Evolutionary conservation across 37 sponge, comb jelly and placozoan genomes (phyloP), one percentile per base, ranked within the genome.

Genomic region (Spongilla lacustris): DNA sequence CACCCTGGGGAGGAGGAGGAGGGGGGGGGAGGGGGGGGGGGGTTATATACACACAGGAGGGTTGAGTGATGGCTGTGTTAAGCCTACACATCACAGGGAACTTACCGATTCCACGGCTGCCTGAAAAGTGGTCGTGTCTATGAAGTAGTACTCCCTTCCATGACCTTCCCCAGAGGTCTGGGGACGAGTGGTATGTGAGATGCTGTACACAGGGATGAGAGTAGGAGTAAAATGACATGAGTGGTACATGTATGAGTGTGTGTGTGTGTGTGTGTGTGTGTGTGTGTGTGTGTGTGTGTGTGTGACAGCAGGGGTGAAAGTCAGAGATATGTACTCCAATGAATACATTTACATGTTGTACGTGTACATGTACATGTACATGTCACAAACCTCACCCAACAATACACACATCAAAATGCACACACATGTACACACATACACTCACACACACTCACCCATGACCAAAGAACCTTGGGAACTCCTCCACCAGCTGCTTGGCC

Each of bases 401-500:
- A 41, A 41, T 41, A 41, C 41, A 41, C 41, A 41, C 41, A 41
- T 41, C 41, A 41, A 41, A 3, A 41, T 41, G 41, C 41, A 41
- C 41, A 41, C 41, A 41, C 41, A 41, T 41, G 41, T 41, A 35
- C 34, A 83, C 22, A 38, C 68, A 83, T 32, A 24, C 67, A 82
- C 83, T 23, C 67, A 68, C 32, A n/a, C 34, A 78, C 37, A 77
- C 91, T 85, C 58, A 94, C 95, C 95, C 92, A 33, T 84, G 72
- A 50, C 94, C 96, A 89, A 96, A 93, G 89, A 91, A 91, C 27
- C 81, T 83, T 49, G 96, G 96, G 68, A 93, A 96, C 72, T 96
- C 96, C 34, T 87, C 94, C 30, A 93, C 92, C 46, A 96, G 82
- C 29, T 78, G 74, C 69, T 79, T 79, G 28, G 75, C 68, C 73